These are phyloP conservation scores for Lota lota DNA, from an alignment of 2,113 vertebrate species.

Conservation along the genomic window DNA sequence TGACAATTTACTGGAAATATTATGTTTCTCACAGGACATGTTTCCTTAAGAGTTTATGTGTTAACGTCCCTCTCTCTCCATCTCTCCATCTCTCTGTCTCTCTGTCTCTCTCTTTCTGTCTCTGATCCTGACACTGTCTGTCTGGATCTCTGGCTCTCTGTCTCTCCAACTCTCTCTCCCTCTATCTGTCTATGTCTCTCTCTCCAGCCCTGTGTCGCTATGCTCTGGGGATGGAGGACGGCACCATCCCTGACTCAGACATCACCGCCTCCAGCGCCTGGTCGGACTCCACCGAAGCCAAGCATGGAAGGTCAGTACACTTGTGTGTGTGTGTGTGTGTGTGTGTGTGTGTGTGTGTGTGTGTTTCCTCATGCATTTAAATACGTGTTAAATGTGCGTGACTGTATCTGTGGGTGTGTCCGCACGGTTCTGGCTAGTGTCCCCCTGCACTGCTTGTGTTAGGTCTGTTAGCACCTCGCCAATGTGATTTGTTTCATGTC, in stretches of 20 bases:
- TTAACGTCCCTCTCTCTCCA: too few species aligned
- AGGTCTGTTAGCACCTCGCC: slow-evolving; percentile 20
- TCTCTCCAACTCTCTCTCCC: neutral
- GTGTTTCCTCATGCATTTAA: neutral
- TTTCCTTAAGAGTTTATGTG: neutral
- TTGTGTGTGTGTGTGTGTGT: slow-evolving; percentile 9
- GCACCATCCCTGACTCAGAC: slow-evolving; percentile 85
- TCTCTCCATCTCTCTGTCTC: too few species aligned
- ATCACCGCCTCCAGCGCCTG: slow-evolving; percentile 89
- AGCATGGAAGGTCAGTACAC: slow-evolving; percentile 81
- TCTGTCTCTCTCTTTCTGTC: too few species aligned
- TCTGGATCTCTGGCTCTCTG: neutral
- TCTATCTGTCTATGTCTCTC: slow-evolving; percentile 4
- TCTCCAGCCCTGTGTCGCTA: slow-evolving; percentile 75
- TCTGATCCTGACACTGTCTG: too few species aligned
- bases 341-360: slow-evolving; percentile 14
- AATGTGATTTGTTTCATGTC: slow-evolving; percentile 36
- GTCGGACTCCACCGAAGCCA: slow-evolving; percentile 92
- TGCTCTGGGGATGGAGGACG: slow-evolving; percentile 93
- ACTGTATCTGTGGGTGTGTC: slow-evolving; percentile 8
- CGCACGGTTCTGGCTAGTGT: slow-evolving; percentile 2
- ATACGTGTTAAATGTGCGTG: slow-evolving; percentile 19
- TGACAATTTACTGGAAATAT: slow-evolving; percentile 48
- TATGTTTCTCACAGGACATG: slow-evolving; percentile 24
- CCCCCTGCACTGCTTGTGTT: slow-evolving; percentile 12